phyloP scores from a whole-genome alignment of 1,140 invertebrate genomes.

The Sitobion miscanthi region DNA sequence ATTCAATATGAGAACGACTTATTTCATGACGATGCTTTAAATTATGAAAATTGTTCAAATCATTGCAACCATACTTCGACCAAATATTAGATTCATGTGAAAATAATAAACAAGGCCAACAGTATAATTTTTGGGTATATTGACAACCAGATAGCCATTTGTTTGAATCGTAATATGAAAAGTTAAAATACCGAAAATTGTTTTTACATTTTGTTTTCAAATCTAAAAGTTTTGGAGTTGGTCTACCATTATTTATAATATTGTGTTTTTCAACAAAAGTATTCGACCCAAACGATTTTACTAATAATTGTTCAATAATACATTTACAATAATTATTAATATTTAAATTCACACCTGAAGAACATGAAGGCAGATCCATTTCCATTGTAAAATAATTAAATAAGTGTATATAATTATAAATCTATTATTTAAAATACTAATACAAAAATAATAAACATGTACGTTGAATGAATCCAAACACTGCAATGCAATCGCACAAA shows the following conservation, averaged over 20 bases:
- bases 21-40: constrained; percentile 33
- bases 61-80: background rate
- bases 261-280: constrained; percentile 3
- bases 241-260: constrained; percentile 28
- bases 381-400: too few relatives aligned
- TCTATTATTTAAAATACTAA: background rate
- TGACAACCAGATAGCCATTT: background rate
- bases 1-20: constrained; percentile 12
- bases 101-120: constrained; percentile 26
- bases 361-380: too few relatives aligned
- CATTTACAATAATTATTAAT: too few relatives aligned
- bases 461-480: too few relatives aligned
- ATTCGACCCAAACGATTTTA: background rate
- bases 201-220: background rate
- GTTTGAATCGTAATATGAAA: too few relatives aligned
- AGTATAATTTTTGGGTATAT: background rate
- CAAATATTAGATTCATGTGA: constrained; percentile 19
- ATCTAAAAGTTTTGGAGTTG: background rate
- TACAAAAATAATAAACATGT: too few relatives aligned
- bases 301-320: too few relatives aligned
- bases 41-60: constrained; percentile 26
- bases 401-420: too few relatives aligned
- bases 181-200: too few relatives aligned
- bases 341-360: too few relatives aligned
- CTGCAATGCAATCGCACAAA: too few relatives aligned